Conservation (phyloP, 23 tunicate species). For the Diplosoma virens region DNA sequence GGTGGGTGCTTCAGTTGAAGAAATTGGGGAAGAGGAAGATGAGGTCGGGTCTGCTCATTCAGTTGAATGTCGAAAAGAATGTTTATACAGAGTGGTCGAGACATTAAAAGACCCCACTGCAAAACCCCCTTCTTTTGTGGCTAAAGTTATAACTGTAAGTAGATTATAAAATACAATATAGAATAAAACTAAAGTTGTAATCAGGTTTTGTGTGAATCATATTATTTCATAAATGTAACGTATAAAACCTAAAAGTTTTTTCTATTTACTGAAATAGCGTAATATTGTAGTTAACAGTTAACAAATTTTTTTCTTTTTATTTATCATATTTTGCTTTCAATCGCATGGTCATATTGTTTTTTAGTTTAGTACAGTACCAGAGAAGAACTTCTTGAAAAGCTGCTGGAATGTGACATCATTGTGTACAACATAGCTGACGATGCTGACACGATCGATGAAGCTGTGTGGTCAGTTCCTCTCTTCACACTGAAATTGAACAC, state of each 20-base stretch:
- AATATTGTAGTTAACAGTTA: too few relatives aligned
- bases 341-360: too few relatives aligned
- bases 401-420: slow-evolving; percentile 89
- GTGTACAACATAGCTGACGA: slow-evolving; percentile 94
- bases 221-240: too few relatives aligned
- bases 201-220: too few relatives aligned
- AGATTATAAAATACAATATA: too few relatives aligned
- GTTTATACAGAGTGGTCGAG: slow-evolving; percentile 78
- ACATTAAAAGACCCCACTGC: slow-evolving; percentile 87
- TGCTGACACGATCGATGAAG: slow-evolving; percentile 75
- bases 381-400: slow-evolving; percentile 81
- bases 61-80: slow-evolving; percentile 65
- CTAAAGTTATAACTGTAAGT: slow-evolving; percentile 77
- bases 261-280: too few relatives aligned
- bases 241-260: too few relatives aligned
- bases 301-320: too few relatives aligned
- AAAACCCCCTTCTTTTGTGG: slow-evolving; percentile 62
- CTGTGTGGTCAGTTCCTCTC: slow-evolving; percentile 89
- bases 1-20: slow-evolving; percentile 86
- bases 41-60: slow-evolving; percentile 83
- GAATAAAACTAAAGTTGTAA: too few relatives aligned
- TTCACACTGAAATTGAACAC: slow-evolving; percentile 91
- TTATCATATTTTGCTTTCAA: too few relatives aligned
- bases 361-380: slow-evolving; percentile 69
- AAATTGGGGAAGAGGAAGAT: slow-evolving; percentile 77